phyloP scores from a whole-genome alignment of 1,140 invertebrate genomes.

The Apis florea region DNA sequence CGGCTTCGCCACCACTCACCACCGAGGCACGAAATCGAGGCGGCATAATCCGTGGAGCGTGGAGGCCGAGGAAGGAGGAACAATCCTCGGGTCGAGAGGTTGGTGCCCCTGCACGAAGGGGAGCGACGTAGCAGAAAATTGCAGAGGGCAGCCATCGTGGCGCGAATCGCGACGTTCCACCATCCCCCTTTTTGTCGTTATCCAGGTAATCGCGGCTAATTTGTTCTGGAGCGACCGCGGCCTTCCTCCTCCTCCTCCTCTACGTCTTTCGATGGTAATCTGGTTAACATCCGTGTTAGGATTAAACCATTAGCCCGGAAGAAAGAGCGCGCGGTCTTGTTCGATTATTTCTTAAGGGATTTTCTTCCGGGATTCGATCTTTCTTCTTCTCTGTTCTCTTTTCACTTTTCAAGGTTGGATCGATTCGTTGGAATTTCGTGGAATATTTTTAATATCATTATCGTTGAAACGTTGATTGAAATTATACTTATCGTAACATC shows the following conservation, averaged over 20 bases:
- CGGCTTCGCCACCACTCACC: too few species aligned
- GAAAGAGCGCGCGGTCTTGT: slow-evolving; percentile 33
- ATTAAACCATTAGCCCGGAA: slow-evolving; percentile 72
- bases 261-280: slow-evolving; percentile 70
- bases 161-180: slow-evolving; percentile 56
- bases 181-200: slow-evolving; percentile 63
- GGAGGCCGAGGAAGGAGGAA: not conserved
- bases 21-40: not conserved
- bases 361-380: not conserved
- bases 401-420: not conserved
- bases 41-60: not conserved
- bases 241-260: not conserved
- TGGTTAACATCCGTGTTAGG: slow-evolving; percentile 75
- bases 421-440: too few species aligned
- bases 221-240: slow-evolving; percentile 69
- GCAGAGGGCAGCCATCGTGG: slow-evolving; percentile 38
- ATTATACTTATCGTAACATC: too few species aligned
- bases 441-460: not conserved
- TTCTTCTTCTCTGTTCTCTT: not conserved
- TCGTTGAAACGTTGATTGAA: too few species aligned
- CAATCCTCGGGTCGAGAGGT: not conserved
- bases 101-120: slow-evolving; percentile 3
- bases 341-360: slow-evolving; percentile 57
- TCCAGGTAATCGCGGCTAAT: slow-evolving; percentile 73
- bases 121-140: slow-evolving; percentile 59